Percentiles rank a stretch among this genome's conserved stretches.
phyloP scores from a whole-genome alignment of 2,113 vertebrate genomes.

The Myanophis thanlyinensis region DNA sequence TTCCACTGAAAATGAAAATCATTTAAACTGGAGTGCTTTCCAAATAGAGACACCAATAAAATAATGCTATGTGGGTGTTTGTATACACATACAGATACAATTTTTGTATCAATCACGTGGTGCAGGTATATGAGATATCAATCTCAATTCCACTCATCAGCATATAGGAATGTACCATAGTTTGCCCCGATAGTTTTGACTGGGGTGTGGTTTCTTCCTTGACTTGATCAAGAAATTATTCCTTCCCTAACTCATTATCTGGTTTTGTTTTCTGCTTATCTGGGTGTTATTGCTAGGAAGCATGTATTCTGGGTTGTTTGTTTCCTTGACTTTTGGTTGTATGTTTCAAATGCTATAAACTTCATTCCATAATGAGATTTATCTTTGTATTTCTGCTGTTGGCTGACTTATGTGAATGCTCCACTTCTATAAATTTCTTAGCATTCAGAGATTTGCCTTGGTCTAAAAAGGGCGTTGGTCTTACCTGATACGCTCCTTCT shows the following conservation, averaged over 20 bases:
- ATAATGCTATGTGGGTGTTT: neutral
- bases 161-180: neutral
- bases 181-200: neutral
- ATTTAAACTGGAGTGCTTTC: neutral
- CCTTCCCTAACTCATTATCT: neutral
- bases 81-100: neutral
- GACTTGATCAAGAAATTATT: neutral
- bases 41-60: neutral
- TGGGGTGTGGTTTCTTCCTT: neutral
- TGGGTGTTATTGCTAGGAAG: neutral
- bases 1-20: neutral
- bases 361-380: neutral
- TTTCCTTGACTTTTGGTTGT: neutral
- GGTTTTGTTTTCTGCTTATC: neutral
- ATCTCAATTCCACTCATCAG: neutral
- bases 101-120: neutral
- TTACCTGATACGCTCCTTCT: no score
- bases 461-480: no score
- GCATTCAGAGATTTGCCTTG: neutral
- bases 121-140: neutral
- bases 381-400: neutral
- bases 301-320: neutral
- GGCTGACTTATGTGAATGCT: neutral
- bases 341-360: neutral
- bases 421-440: neutral